Conservation (phyloP, 30 jellyfish, hydroid and myxozoan genomes). For the Cassiopea xamachana region DNA sequence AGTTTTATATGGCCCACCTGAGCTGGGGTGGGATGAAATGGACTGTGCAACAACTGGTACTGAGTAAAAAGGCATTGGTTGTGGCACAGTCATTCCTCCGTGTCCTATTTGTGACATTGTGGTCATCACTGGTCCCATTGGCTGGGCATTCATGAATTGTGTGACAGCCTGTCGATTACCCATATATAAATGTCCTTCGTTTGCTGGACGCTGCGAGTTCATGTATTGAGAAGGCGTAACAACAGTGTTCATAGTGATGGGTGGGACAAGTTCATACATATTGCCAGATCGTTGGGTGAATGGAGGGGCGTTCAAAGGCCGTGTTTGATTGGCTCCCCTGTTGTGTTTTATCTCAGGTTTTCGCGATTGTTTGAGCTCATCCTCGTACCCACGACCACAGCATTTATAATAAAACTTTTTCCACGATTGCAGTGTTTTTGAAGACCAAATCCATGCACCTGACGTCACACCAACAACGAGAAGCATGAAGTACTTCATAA, state of each 20-base stretch:
- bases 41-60: conserved; percentile 80
- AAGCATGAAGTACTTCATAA: conserved; percentile 88
- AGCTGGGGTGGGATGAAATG: conserved; percentile 63
- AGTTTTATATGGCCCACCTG: conserved; percentile 41
- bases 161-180: conserved; percentile 45
- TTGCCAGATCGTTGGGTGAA: conserved; percentile 40
- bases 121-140: conserved; percentile 60
- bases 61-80: conserved; percentile 44
- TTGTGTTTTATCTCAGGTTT: conserved; percentile 41
- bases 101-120: conserved; percentile 58
- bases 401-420: conserved; percentile 67
- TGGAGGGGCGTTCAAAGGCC: conserved; percentile 13
- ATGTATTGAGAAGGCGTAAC: conserved; percentile 64
- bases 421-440: conserved; percentile 92
- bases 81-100: conserved; percentile 52
- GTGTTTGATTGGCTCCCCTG: not conserved
- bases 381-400: conserved; percentile 62
- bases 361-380: conserved; percentile 18
- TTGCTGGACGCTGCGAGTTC: conserved; percentile 28
- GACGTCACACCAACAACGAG: conserved; percentile 94
- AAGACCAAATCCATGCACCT: conserved; percentile 97
- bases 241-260: conserved; percentile 71
- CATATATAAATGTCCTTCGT: conserved; percentile 34
- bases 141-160: conserved; percentile 56
- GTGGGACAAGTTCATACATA: conserved; percentile 58